A percentile compares a stretch with the other conserved stretches of the same genome.
These are phyloP conservation scores for Ictidomys tridecemlineatus DNA, from an alignment of 2,113 vertebrate species.

Conservation along the genomic window DNA sequence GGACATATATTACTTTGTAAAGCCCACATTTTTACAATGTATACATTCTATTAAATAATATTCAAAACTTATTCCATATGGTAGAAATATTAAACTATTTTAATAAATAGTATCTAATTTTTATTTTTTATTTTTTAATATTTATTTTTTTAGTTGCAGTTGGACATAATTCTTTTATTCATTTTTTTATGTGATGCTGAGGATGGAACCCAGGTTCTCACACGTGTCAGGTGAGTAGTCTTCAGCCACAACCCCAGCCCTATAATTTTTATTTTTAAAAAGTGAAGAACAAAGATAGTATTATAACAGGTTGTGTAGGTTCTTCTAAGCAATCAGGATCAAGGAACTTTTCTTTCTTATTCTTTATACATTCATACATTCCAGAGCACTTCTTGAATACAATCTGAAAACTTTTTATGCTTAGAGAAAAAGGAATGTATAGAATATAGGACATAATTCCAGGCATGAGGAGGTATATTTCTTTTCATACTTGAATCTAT, in stretches of 20 bases:
- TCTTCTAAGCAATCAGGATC: background rate
- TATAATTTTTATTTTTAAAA: background rate
- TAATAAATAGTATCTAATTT: constrained; percentile 15
- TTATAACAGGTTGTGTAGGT: background rate
- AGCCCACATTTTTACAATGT: constrained; percentile 11
- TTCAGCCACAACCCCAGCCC: too few species aligned
- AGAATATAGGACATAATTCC: background rate
- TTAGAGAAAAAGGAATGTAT: background rate
- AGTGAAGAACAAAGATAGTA: background rate
- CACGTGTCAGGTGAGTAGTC: too few species aligned
- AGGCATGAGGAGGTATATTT: background rate
- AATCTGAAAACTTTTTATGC: background rate
- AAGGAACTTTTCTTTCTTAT: background rate
- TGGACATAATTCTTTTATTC: too few species aligned
- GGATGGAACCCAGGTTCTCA: too few species aligned
- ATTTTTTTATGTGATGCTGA: too few species aligned
- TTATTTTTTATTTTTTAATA: background rate
- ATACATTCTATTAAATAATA: background rate
- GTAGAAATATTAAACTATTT: constrained; percentile 58
- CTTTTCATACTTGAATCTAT: background rate
- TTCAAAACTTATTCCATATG: constrained; percentile 40
- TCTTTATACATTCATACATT: background rate
- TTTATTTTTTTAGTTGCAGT: too few species aligned
- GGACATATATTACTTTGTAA: background rate
- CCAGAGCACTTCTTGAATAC: background rate